Evolutionary conservation across 1,140 invertebrate species (phyloP).

Genomic region (Trichoplusia ni): DNA sequence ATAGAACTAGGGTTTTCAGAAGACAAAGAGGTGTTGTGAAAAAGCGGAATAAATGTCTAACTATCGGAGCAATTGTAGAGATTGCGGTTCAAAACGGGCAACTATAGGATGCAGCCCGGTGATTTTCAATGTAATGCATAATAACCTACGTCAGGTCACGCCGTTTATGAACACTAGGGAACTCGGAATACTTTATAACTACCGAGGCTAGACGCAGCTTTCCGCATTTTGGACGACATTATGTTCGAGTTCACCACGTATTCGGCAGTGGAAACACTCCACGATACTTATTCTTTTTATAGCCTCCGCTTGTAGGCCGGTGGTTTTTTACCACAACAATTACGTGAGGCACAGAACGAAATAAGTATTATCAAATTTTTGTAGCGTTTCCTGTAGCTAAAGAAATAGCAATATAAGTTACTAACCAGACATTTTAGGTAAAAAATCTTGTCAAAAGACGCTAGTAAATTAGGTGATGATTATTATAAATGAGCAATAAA

Average conservation of each 20-base stretch:
- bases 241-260: constrained; percentile 14
- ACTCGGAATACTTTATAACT: constrained; percentile 15
- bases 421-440: not conserved
- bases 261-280: constrained; percentile 22
- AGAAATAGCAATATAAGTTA: constrained; percentile 5
- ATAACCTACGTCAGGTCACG: constrained; percentile 38
- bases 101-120: constrained; percentile 45
- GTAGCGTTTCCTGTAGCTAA: constrained; percentile 19
- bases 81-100: constrained; percentile 45
- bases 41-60: not conserved
- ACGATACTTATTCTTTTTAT: constrained; percentile 29
- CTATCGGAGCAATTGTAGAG: constrained; percentile 52
- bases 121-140: constrained; percentile 70
- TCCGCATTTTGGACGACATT: constrained; percentile 9
- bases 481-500: not conserved
- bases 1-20: constrained; percentile 42
- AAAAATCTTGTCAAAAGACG: not conserved
- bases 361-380: constrained; percentile 16
- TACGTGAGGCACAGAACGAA: constrained; percentile 12
- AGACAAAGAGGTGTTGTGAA: constrained; percentile 50
- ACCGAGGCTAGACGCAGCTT: constrained; percentile 3
- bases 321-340: constrained; percentile 28
- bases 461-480: too few relatives aligned
- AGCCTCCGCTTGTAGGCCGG: constrained; percentile 18
- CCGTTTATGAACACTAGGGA: constrained; percentile 10